A percentile compares a stretch with the other conserved stretches of the same genome.
Evolutionary conservation across 2,888 invertebrate species (phyloP).

Genomic region (Hemaris fuciformis): DNA sequence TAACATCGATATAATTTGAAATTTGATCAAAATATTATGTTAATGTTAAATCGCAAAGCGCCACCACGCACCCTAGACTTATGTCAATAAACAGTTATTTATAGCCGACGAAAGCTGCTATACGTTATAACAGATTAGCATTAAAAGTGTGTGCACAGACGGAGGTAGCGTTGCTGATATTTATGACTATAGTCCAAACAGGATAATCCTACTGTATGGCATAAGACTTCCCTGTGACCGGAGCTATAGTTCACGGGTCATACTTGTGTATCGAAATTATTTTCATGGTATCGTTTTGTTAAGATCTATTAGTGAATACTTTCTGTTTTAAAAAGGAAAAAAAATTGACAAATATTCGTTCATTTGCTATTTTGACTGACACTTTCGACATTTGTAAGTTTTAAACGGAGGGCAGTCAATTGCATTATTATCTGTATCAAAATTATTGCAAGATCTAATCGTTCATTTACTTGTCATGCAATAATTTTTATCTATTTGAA

Average conservation of each 20-base stretch:
- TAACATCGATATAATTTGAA: neutral
- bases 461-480: too few relatives aligned
- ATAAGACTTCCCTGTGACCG: neutral
- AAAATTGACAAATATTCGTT: too few relatives aligned
- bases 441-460: too few relatives aligned
- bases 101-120: conserved; percentile 50
- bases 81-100: conserved; percentile 18
- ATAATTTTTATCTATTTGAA: too few relatives aligned
- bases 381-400: too few relatives aligned
- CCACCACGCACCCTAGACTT: conserved; percentile 7
- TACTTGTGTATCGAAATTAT: neutral
- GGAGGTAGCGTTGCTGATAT: conserved; percentile 23
- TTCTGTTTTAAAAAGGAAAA: too few relatives aligned
- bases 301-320: too few relatives aligned
- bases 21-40: neutral
- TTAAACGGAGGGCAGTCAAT: neutral
- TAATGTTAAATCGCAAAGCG: neutral
- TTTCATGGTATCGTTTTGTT: too few relatives aligned
- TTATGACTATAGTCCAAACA: conserved; percentile 32
- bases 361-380: too few relatives aligned
- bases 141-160: conserved; percentile 42
- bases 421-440: too few relatives aligned
- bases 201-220: conserved; percentile 29
- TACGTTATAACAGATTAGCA: conserved; percentile 65
- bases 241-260: neutral